phyloP scores from a whole-genome alignment of 2,797 vertebrate genomes.

The Tokudaia tokunoshimensis region DNA sequence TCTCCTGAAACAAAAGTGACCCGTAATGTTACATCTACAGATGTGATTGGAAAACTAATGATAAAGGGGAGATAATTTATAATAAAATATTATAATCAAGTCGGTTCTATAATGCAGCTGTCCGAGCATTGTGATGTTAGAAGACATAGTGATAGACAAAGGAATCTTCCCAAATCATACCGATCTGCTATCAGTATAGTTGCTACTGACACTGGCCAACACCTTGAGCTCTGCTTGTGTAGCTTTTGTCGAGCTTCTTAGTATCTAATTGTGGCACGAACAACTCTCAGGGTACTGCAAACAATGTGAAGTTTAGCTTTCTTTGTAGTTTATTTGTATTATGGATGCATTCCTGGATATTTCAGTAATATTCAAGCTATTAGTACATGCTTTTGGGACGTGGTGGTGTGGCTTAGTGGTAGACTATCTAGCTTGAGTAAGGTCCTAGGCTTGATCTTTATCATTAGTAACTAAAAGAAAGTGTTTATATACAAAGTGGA shows the following conservation, averaged over 20 bases:
- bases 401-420: background rate
- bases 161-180: background rate
- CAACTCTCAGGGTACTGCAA: background rate
- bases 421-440: background rate
- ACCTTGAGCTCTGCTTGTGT: background rate
- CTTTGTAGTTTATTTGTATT: background rate
- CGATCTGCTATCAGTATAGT: background rate
- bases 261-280: background rate
- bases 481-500: constrained; percentile 2
- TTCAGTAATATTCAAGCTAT: background rate
- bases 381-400: background rate
- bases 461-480: background rate
- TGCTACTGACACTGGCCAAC: background rate
- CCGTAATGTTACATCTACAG: background rate
- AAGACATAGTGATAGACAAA: background rate
- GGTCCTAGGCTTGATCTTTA: background rate
- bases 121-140: background rate
- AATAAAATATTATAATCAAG: background rate
- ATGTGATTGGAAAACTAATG: background rate
- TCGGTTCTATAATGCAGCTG: background rate
- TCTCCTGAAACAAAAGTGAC: background rate
- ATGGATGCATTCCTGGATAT: constrained; percentile 44
- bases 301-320: background rate
- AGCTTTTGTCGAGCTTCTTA: background rate
- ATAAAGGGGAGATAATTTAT: constrained; percentile 10